Conservation (phyloP, 2,888 invertebrate genomes). For the Ypsolopha scabrella region DNA sequence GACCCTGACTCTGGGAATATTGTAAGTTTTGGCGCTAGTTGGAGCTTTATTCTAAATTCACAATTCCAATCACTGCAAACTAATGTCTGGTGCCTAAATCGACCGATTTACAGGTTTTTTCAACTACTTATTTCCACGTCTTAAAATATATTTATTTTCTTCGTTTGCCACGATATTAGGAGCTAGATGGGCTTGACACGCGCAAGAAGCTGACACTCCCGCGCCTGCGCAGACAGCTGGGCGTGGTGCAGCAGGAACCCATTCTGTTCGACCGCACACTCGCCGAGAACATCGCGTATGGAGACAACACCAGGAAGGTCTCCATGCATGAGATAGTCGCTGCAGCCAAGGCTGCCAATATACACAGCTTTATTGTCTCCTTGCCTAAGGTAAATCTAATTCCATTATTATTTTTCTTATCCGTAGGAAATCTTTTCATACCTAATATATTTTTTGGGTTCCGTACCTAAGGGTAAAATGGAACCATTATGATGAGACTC, state of each 20-base stretch:
- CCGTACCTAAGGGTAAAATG: too few species aligned
- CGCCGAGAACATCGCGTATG: conserved; percentile 89
- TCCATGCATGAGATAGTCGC: conserved; percentile 79
- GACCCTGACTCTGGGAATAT: conserved; percentile 69
- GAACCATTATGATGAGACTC: too few species aligned
- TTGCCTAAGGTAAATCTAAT: conserved; percentile 70
- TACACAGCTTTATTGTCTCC: conserved; percentile 80
- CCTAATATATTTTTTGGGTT: too few species aligned
- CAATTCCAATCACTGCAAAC: too few species aligned
- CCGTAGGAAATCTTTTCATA: background rate
- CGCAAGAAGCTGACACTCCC: conserved; percentile 71
- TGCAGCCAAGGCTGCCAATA: conserved; percentile 82
- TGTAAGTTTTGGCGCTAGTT: conserved; percentile 68
- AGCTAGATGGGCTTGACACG: conserved; percentile 69
- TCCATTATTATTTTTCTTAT: background rate
- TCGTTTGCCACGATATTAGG: too few species aligned
- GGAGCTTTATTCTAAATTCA: conserved; percentile 32
- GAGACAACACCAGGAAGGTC: conserved; percentile 78
- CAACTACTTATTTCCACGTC: too few species aligned
- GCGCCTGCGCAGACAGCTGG: conserved; percentile 79
- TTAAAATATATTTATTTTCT: too few species aligned
- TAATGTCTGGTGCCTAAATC: background rate
- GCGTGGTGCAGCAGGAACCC: conserved; percentile 88
- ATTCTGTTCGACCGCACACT: conserved; percentile 86
- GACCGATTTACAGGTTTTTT: background rate